A percentile compares a stretch with the other conserved stretches of the same genome.
Conservation (phyloP, 1,140 invertebrate genomes). For the Cataglyphis hispanica region DNA sequence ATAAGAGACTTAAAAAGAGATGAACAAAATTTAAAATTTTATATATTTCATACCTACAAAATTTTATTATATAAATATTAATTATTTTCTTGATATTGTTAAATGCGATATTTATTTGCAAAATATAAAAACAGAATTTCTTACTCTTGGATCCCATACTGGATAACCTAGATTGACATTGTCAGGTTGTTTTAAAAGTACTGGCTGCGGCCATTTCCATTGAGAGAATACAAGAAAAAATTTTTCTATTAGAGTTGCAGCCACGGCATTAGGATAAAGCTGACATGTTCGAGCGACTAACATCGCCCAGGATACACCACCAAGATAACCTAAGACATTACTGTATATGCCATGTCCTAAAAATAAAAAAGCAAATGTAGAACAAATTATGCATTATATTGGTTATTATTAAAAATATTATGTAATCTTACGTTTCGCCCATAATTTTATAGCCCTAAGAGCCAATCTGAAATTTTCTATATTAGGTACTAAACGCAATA, state of each 20-base stretch:
- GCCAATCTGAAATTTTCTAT: conserved; percentile 97
- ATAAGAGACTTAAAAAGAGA: conserved; percentile 30
- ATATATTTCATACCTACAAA: neutral
- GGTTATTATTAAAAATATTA: neutral
- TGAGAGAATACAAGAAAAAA: conserved; percentile 99
- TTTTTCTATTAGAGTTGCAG: conserved; percentile 98
- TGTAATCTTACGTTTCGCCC: conserved; percentile 97
- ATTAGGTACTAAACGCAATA: conserved; percentile 97
- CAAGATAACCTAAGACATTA: conserved; percentile 98
- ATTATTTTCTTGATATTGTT: neutral
- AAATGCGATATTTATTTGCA: conserved; percentile 20
- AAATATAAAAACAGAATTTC: conserved; percentile 68
- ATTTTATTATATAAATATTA: conserved; percentile 8
- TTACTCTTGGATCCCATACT: conserved; percentile 97
- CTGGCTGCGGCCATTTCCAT: conserved; percentile 99
- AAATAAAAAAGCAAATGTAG: conserved; percentile 74
- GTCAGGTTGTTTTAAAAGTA: conserved; percentile 97
- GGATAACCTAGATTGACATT: conserved; percentile 95
- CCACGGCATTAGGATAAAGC: conserved; percentile 98
- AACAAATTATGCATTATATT: neutral
- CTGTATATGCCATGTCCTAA: conserved; percentile 98
- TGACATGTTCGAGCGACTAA: conserved; percentile 99
- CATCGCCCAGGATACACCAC: conserved; percentile 99
- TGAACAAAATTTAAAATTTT: neutral
- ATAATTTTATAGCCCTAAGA: conserved; percentile 97